Evolutionary conservation across 2,797 vertebrate species (phyloP), one percentile per base, ranked within the genome.

Genomic region (Acipenser oxyrinchus): DNA sequence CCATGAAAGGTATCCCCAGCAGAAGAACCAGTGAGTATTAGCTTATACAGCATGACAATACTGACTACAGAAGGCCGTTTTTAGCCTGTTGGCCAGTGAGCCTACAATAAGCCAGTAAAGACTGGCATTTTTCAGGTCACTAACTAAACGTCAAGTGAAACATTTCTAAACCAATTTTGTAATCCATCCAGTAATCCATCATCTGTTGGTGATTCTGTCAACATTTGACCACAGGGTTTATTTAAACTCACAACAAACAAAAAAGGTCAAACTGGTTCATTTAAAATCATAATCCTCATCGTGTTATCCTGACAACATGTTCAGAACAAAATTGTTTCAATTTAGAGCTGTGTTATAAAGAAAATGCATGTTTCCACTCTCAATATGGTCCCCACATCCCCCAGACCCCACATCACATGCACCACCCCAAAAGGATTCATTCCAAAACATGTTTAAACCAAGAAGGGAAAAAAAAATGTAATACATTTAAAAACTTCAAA

Each of bases 1-100:
- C 63, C 68, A 64, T 74, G 68, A 79, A 75, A 69, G 70, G 76
- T 69, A 66, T 51, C 68, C 68, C 68, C 53, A 52, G 37, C 60
- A 71, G 67, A 70, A 69, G 49, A 61, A 48, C 48, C 23, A 60
- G 55, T 51, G 9, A 57, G 55, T 50, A 49, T 57, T 62, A 15
- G 48, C 51, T 62, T 63, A 49, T 13, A 18, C 55, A 58, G 6
- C 12, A 13, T 58, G 55, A 58, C 55, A 58, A 64, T 60, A 60
- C 55, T 51, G 15, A 69, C 55, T 6, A 68, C 48, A 62, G 64
- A 48, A 67, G 60, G 65, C 62, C 62, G 23, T 65, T 66, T 57
- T 66, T 65, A 68, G 18, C 61, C 48, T 64, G 57, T 49, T 65
- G 52, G 50, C 59, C 66, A 65, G 49, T 58, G 55, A 59, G 62